These are phyloP conservation scores for Thamnophis sirtalis DNA, from an alignment of 2,113 vertebrate species.

Conservation along the genomic window DNA sequence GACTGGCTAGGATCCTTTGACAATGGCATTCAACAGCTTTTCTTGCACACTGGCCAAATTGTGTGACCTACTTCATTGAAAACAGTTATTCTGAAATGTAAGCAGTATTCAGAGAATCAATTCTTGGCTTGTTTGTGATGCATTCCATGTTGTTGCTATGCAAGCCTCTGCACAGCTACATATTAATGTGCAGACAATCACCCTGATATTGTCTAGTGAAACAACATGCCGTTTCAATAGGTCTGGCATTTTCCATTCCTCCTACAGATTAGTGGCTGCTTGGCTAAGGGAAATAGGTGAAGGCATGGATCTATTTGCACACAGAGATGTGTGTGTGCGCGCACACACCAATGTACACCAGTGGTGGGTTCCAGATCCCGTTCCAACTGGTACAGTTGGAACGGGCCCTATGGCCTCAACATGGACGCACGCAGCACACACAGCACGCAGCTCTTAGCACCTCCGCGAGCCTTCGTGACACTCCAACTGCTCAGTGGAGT, in stretches of 20 bases:
- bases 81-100: not conserved
- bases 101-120: not conserved
- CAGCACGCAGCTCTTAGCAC: too few species aligned
- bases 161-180: too few species aligned
- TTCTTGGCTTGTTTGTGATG: not conserved
- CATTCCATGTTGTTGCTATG: not conserved
- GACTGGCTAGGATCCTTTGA: not conserved
- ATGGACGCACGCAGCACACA: too few species aligned
- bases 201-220: not conserved
- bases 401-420: too few species aligned
- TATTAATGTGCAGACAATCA: not conserved
- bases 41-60: not conserved
- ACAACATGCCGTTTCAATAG: not conserved
- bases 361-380: too few species aligned
- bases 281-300: not conserved
- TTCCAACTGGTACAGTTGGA: too few species aligned
- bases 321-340: too few species aligned
- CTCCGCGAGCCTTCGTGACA: too few species aligned
- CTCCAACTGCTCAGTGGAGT: too few species aligned
- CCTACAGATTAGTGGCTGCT: not conserved
- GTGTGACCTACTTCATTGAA: not conserved
- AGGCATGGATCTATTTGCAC: not conserved
- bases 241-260: not conserved
- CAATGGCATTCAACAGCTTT: slow-evolving; percentile 14
- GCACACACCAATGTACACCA: too few species aligned